Evolutionary conservation across 2,888 invertebrate species (phyloP).

Genomic region (Thelaira solivaga): DNA sequence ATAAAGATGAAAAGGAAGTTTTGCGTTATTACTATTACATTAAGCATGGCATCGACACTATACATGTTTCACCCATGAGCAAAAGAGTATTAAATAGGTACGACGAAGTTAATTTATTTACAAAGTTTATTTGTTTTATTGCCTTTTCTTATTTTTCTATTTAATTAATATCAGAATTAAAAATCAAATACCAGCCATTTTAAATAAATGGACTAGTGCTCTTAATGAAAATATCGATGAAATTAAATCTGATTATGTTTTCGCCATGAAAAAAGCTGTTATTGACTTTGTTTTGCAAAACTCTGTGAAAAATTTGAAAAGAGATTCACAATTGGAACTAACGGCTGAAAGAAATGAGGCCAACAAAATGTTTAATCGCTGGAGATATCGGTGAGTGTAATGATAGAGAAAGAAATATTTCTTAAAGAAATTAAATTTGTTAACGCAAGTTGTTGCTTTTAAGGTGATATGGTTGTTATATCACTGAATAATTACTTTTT

Average conservation of each 20-base stretch:
- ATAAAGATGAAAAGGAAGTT: conserved; percentile 83
- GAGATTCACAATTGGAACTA: conserved; percentile 57
- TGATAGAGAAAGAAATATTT: too few species aligned
- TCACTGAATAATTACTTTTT: too few species aligned
- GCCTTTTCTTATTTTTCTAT: neutral
- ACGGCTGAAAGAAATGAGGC: conserved; percentile 79
- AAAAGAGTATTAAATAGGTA: conserved; percentile 83
- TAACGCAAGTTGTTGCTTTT: too few species aligned
- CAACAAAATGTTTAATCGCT: conserved; percentile 82
- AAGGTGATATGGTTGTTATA: too few species aligned
- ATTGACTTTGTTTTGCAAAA: conserved; percentile 94
- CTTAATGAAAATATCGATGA: conserved; percentile 83
- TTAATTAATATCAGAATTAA: conserved; percentile 78
- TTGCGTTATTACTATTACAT: conserved; percentile 93
- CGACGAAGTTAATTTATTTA: conserved; percentile 19
- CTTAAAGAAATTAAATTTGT: too few species aligned
- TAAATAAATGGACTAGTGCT: conserved; percentile 81
- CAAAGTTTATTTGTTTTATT: conserved; percentile 2
- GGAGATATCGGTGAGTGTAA: conserved; percentile 79
- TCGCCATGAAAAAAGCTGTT: conserved; percentile 93
- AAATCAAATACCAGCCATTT: conserved; percentile 80
- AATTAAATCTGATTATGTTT: conserved; percentile 89
- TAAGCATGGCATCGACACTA: conserved; percentile 92
- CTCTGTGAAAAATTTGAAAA: conserved; percentile 77
- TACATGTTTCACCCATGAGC: conserved; percentile 91